Conservation (phyloP, 2,888 invertebrate genomes). For the Alloscopus bannaensis region DNA sequence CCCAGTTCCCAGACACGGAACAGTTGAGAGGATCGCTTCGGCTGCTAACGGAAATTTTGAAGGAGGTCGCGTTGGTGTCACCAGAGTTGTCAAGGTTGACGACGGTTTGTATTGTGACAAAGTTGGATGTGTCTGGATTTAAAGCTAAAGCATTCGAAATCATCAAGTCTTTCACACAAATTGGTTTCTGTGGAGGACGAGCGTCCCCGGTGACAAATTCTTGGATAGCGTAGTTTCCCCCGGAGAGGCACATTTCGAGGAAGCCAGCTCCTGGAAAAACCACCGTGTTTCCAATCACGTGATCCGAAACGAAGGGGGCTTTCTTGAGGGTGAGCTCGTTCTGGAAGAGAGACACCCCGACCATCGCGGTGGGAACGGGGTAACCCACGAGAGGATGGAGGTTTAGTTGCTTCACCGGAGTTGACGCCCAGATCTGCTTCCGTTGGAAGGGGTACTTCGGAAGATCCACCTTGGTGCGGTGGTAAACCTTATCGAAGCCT, state of each 20-base stretch:
- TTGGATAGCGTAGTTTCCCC: slow-evolving; percentile 9
- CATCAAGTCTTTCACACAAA: slow-evolving; percentile 1
- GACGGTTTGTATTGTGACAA: slow-evolving; percentile 1
- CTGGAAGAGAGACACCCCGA: too few relatives aligned
- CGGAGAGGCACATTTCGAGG: slow-evolving; percentile 26
- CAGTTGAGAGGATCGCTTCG: too few relatives aligned
- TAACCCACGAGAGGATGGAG: slow-evolving; percentile 35
- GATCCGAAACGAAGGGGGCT: slow-evolving; percentile 26
- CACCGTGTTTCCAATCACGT: slow-evolving; percentile 27
- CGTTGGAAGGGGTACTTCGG: slow-evolving; percentile 40
- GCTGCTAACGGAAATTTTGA: neutral
- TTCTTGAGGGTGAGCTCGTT: slow-evolving; percentile 4
- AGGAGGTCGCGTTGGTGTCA: neutral
- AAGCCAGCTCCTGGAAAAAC: slow-evolving; percentile 18
- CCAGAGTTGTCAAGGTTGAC: neutral
- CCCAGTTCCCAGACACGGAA: slow-evolving; percentile 20
- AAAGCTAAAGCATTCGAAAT: slow-evolving; percentile 19
- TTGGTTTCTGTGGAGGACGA: neutral
- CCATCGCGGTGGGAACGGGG: neutral
- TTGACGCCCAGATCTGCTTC: slow-evolving; percentile 29
- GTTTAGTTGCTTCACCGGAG: too few relatives aligned
- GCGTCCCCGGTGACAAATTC: neutral
- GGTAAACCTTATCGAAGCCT: slow-evolving; percentile 22
- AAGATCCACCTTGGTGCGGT: slow-evolving; percentile 11
- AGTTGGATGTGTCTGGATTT: neutral